Conservation (phyloP, 2,797 vertebrate genomes). For the Siniperca undulata region DNA sequence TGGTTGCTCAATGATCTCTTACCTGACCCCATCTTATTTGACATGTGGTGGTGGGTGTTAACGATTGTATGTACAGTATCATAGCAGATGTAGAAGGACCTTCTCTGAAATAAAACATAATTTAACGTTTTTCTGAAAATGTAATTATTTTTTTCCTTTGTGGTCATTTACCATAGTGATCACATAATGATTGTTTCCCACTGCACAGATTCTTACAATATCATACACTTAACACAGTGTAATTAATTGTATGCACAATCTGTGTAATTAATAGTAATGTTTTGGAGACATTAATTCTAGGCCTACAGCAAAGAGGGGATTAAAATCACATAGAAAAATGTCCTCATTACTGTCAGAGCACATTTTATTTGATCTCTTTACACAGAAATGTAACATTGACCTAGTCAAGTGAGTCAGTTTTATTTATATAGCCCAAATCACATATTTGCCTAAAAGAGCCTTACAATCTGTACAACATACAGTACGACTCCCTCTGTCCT, state of each 20-base stretch:
- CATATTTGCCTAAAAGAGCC: not conserved
- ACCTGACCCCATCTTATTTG: not conserved
- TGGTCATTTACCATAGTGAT: not conserved
- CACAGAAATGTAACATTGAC: not conserved
- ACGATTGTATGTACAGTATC: not conserved
- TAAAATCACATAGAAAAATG: not conserved
- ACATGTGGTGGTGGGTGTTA: not conserved
- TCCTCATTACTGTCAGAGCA: not conserved
- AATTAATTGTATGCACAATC: not conserved
- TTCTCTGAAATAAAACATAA: not conserved
- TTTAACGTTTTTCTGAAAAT: not conserved
- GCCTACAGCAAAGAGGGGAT: not conserved
- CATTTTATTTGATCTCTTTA: not conserved
- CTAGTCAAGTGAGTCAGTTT: not conserved
- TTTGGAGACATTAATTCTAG: not conserved
- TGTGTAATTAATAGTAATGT: not conserved
- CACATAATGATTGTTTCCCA: not conserved
- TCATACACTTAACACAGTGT: not conserved
- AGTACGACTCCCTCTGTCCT: too few relatives aligned
- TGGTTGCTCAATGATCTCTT: constrained; percentile 4
- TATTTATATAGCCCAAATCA: not conserved
- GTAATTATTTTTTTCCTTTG: not conserved
- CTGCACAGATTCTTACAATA: not conserved
- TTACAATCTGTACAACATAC: not conserved
- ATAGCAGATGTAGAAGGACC: not conserved